Evolutionary conservation across 2,888 invertebrate genomes (phyloP), one percentile per base, ranked within the genome.

Genomic region (Helleia helle): DNA sequence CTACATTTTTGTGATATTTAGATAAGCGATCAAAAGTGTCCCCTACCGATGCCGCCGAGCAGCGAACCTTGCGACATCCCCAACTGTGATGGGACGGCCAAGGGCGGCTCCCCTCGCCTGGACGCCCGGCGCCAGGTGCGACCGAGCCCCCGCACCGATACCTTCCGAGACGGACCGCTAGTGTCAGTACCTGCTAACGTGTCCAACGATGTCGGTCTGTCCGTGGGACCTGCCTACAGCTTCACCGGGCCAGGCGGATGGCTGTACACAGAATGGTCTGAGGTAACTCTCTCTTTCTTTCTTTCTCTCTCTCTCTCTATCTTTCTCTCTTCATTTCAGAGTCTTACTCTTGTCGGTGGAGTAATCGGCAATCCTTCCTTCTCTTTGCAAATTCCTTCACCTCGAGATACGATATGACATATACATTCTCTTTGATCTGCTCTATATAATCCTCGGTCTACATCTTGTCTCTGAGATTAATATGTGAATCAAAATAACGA

Each of bases 191-290:
- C 74, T 1, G 56, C 65, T 0, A 79, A 79, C 42, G 48, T 62
- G 8, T 65, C 71, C 9, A 74, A 73, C 1, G 74, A 68, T 22
- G 77, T 74, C 34, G 59, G 61, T 5, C 56, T 71, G 0, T 63
- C 65, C 1, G 55, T 64, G 13, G 65, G 70, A 26, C 65, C 71
- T 0, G 62, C 65, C 8, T 84, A 66, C 44, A 73, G 63, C 37
- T 75, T 68, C 44, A 79, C 64, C 39, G 79, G 72, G 9, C 66
- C 66, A 28, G 81, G 77, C 7, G 84, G 87, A 36, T 89, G 88
- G 88, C 68, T 88, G 24, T 88, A 87, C 49, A 87, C 88, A 0
- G 87, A 87, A 18, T 89, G 88, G 88, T 86, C 86, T 17, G 79
- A 87, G 69, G 88, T 88, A 56, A 49, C 59, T 39, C 18, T 9